These are phyloP conservation scores for Drosophila acutilabella DNA, from an alignment of 2,888 invertebrate species.

Conservation along the genomic window DNA sequence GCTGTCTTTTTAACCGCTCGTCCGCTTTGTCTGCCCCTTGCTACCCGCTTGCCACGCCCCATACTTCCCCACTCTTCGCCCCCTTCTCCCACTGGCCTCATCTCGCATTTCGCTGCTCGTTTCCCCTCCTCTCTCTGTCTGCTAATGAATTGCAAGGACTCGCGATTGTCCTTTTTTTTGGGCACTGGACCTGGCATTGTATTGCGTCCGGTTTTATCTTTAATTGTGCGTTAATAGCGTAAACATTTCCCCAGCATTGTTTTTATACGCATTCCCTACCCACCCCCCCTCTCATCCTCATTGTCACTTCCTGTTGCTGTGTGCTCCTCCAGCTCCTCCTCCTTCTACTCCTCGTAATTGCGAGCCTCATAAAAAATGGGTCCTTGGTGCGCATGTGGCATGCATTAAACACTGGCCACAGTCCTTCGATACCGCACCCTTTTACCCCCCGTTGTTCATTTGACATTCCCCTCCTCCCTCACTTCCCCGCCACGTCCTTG, in stretches of 20 bases:
- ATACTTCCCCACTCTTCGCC: neutral
- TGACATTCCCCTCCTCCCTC: too few relatives aligned
- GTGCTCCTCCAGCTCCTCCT: neutral
- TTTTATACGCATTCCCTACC: slow-evolving; percentile 25
- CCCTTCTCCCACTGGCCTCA: neutral
- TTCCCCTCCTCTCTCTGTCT: slow-evolving; percentile 14
- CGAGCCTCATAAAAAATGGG: slow-evolving; percentile 58
- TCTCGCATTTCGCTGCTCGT: neutral
- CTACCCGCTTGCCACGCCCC: neutral
- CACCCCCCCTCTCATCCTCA: neutral
- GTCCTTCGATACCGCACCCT: neutral
- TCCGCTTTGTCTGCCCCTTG: neutral
- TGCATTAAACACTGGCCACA: slow-evolving; percentile 53
- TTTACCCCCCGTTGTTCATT: too few relatives aligned
- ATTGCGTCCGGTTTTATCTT: slow-evolving; percentile 68
- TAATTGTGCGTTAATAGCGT: slow-evolving; percentile 79
- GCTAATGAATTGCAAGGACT: slow-evolving; percentile 71
- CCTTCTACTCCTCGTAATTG: slow-evolving; percentile 38
- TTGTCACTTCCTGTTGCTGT: neutral
- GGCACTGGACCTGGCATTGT: slow-evolving; percentile 17
- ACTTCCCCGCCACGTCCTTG: too few relatives aligned
- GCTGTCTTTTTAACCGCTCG: slow-evolving; percentile 37
- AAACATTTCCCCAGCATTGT: slow-evolving; percentile 67
- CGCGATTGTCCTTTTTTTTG: slow-evolving; percentile 46
- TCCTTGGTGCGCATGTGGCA: slow-evolving; percentile 66